These are phyloP conservation scores for Cephus spinipes DNA, from an alignment of 2,888 invertebrate genomes.

Conservation along the genomic window DNA sequence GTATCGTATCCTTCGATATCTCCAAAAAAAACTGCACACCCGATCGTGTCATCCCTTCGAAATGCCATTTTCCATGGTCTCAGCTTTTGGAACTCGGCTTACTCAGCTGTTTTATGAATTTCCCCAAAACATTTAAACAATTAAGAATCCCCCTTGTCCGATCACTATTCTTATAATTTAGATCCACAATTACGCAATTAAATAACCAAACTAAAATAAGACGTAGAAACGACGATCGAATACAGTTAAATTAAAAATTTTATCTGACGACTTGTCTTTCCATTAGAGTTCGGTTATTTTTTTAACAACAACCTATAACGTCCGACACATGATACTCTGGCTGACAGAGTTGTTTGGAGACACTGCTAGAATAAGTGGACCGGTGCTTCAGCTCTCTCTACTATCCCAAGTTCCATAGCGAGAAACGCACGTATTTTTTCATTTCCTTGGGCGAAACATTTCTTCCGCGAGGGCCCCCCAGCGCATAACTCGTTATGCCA, in stretches of 20 bases:
- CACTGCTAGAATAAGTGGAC: background rate
- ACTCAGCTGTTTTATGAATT: background rate
- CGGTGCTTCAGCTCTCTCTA: background rate
- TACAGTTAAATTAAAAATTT: background rate
- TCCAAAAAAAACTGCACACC: slow-evolving; percentile 37
- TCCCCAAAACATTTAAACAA: background rate
- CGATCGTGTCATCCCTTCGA: slow-evolving; percentile 16
- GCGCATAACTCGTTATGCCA: slow-evolving; percentile 33
- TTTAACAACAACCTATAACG: background rate
- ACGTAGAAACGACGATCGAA: background rate
- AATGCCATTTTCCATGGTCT: slow-evolving; percentile 22
- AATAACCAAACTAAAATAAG: background rate
- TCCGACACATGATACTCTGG: background rate
- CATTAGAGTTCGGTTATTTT: background rate
- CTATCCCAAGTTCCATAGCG: background rate
- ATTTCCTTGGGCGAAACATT: slow-evolving; percentile 19
- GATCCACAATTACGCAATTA: background rate
- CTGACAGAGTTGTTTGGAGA: background rate
- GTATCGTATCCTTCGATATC: slow-evolving; percentile 37
- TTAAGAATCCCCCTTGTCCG: background rate
- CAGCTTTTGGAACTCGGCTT: slow-evolving; percentile 14
- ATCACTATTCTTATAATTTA: background rate
- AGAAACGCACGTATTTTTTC: slow-evolving; percentile 10
- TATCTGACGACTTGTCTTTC: background rate
- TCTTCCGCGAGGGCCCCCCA: slow-evolving; percentile 26